Evolutionary conservation across 2,797 vertebrate species (phyloP).

Genomic region (Anguilla obscura): DNA sequence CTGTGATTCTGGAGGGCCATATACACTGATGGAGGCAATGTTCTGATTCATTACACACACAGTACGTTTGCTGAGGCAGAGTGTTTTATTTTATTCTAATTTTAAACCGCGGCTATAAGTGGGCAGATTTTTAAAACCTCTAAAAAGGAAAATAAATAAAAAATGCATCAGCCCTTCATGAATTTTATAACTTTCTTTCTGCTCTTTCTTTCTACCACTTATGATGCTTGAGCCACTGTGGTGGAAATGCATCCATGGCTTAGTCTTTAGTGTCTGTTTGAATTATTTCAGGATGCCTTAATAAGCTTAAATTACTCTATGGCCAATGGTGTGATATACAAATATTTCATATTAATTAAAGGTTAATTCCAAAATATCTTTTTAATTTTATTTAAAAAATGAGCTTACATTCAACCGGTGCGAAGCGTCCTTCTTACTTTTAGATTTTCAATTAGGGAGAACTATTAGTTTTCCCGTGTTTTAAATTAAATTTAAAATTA

Average conservation of each 20-base stretch:
- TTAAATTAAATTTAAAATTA: slow-evolving; percentile 74
- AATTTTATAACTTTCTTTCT: background rate
- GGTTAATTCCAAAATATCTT: background rate
- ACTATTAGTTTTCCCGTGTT: slow-evolving; percentile 69
- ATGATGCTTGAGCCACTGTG: background rate
- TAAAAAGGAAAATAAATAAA: background rate
- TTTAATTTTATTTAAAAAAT: background rate
- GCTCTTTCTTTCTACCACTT: background rate
- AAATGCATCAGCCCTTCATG: slow-evolving; percentile 9
- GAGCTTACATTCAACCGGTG: slow-evolving; percentile 26
- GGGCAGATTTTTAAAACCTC: background rate
- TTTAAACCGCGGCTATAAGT: background rate
- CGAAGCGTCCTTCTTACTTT: slow-evolving; percentile 63
- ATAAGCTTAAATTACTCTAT: background rate
- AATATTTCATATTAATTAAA: slow-evolving; percentile 6
- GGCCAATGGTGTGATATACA: background rate
- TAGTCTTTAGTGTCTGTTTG: background rate
- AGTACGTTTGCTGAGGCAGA: background rate
- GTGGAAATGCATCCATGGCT: background rate
- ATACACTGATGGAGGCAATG: background rate
- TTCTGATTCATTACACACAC: slow-evolving; percentile 25
- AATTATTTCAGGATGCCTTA: background rate
- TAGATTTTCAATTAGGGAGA: slow-evolving; percentile 69
- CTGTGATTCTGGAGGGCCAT: background rate
- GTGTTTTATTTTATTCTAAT: slow-evolving; percentile 15